phyloP scores from a whole-genome alignment of 2,888 invertebrate species.

The Andrena chrysosceles region DNA sequence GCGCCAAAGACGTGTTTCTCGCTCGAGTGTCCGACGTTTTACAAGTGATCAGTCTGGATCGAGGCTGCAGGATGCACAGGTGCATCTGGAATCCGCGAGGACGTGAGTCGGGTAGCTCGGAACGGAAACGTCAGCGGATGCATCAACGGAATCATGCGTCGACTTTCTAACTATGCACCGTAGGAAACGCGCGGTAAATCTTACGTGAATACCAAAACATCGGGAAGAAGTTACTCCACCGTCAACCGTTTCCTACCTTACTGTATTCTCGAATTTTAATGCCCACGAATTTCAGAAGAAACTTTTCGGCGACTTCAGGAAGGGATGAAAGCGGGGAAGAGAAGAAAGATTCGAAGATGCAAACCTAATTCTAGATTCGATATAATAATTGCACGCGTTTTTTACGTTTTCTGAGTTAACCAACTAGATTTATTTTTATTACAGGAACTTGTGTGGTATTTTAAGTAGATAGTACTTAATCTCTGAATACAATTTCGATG shows the following conservation, averaged over 20 bases:
- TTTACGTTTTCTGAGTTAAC: neutral
- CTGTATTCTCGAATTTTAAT: neutral
- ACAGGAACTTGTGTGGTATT: neutral
- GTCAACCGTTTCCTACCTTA: neutral
- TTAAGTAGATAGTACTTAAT: neutral
- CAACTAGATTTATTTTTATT: too few species aligned
- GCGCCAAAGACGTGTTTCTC: slow-evolving; percentile 19
- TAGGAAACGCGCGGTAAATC: slow-evolving; percentile 44
- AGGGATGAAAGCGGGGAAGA: neutral
- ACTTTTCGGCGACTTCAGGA: neutral
- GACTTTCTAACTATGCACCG: slow-evolving; percentile 51
- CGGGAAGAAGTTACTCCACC: slow-evolving; percentile 22
- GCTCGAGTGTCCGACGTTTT: slow-evolving; percentile 33
- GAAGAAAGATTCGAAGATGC: neutral
- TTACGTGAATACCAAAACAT: slow-evolving; percentile 47
- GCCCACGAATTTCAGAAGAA: slow-evolving; percentile 5
- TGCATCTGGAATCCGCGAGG: slow-evolving; percentile 25
- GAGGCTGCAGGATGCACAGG: slow-evolving; percentile 20
- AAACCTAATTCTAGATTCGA: neutral
- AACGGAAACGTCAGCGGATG: slow-evolving; percentile 55
- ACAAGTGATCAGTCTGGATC: slow-evolving; percentile 42
- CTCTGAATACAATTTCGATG: neutral
- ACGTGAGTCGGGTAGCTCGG: slow-evolving; percentile 23
- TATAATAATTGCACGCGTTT: neutral
- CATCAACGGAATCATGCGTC: slow-evolving; percentile 45